Evolutionary conservation across 1,140 invertebrate species (phyloP).

Genomic region (Pectinophora gossypiella): DNA sequence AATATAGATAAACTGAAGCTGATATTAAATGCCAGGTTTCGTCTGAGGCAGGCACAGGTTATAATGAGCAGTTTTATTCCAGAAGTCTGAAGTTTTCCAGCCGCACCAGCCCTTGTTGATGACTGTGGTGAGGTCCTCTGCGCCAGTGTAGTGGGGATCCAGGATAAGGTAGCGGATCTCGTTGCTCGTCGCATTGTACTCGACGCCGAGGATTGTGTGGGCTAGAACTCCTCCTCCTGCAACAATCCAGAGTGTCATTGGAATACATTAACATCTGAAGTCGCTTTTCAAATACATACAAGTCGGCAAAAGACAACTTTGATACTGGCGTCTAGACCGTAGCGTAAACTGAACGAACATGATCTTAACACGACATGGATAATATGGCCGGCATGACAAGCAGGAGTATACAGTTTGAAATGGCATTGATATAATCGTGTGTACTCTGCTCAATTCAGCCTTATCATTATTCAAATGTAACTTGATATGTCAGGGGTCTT

Average conservation of each 20-base stretch:
- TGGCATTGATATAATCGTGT: no score
- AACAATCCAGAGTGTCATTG: constrained; percentile 17
- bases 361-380: no score
- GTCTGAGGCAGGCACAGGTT: constrained; percentile 94
- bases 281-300: neutral
- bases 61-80: constrained; percentile 94
- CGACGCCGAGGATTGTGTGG: constrained; percentile 97
- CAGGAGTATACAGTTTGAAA: no score
- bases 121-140: constrained; percentile 83
- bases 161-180: constrained; percentile 94
- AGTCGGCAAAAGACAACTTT: no score
- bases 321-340: no score
- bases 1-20: no score
- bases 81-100: constrained; percentile 94
- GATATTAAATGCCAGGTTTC: constrained; percentile 48
- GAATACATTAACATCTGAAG: neutral
- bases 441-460: no score
- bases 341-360: no score
- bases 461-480: no score
- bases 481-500: neutral
- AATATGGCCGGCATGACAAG: no score
- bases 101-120: constrained; percentile 93
- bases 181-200: constrained; percentile 86
- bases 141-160: constrained; percentile 98
- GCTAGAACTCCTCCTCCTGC: constrained; percentile 96